phyloP scores from a whole-genome alignment of 2,797 vertebrate species.

The Chaunax sp. region DNA sequence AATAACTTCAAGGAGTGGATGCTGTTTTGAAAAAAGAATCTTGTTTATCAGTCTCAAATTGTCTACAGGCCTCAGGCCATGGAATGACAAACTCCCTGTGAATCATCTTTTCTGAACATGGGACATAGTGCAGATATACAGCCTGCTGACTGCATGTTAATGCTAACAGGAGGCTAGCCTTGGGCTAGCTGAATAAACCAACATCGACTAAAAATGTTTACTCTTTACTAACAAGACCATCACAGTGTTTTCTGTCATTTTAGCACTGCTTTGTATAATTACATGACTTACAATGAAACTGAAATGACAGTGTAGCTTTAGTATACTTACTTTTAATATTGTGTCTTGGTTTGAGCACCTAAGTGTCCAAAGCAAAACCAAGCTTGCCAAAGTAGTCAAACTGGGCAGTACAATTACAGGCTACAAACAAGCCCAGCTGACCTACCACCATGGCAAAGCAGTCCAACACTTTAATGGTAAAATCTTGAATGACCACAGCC shows the following conservation, averaged over 20 bases:
- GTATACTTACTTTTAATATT: too few relatives aligned
- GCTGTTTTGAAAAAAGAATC: constrained; percentile 54
- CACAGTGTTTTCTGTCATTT: neutral
- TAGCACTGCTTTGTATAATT: neutral
- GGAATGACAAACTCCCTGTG: constrained; percentile 66
- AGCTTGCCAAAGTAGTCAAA: too few relatives aligned
- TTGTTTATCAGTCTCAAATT: constrained; percentile 46
- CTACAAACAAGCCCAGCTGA: too few relatives aligned
- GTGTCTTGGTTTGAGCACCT: too few relatives aligned
- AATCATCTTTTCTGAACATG: constrained; percentile 54
- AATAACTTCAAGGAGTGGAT: neutral
- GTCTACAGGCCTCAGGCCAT: constrained; percentile 42
- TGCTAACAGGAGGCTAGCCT: constrained; percentile 38
- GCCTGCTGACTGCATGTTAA: constrained; percentile 41
- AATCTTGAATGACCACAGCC: too few relatives aligned
- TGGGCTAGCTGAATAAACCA: constrained; percentile 43
- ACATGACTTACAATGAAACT: too few relatives aligned
- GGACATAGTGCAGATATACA: constrained; percentile 45
- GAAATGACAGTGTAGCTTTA: too few relatives aligned
- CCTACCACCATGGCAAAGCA: too few relatives aligned
- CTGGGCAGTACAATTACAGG: too few relatives aligned
- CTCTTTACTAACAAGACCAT: constrained; percentile 5
- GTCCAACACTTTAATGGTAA: too few relatives aligned
- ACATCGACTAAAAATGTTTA: constrained; percentile 32
- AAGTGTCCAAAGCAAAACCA: too few relatives aligned